Base-by-base conservation (phyloP, 1,140 invertebrate genomes). In the Scaptomyza pallida region DNA sequence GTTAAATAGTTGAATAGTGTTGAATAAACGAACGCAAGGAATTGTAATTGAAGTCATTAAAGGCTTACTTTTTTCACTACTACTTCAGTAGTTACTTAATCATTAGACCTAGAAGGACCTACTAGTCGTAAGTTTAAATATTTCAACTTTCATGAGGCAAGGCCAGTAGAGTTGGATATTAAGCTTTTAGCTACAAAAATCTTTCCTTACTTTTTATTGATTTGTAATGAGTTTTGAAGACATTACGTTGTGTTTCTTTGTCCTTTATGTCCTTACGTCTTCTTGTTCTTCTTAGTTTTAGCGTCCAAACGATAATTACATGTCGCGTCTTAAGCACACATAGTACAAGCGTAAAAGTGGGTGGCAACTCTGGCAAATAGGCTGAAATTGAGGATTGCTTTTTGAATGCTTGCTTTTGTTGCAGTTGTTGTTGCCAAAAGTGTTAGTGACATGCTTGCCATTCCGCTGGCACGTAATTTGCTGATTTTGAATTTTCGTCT, bases 401-500 rank as follows among this genome's bases (percentile, higher is more conserved):
- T 15, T 16, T 26, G 47, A n/a, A n/a, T n/a, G n/a, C n/a, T n/a
- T 9, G 17, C 23, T 51, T 52, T 47, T 13, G 48, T 17, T 67
- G 54, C 21, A 16, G 43, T 48, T 65, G 44, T 48, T 65, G 44
- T 26, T 26, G 56, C 62, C 54, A 60, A n/a, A n/a, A 85, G 80
- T 85, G 80, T 85, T 85, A 86, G 80, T 85, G 86, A 86, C 80
- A 86, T 86, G 82, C 50, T 51, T 62, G 61, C 62, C 62, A 75
- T 75, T 67, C 69, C 56, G 51, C 72, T 83, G 74, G 77, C 81
- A 85, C 81, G 81, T 85, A 85, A 85, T 86, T 85, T 85, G 81
- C 81, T 85, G 81, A 85, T 85, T 85, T 85, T 86, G 69, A 85
- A 85, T 80, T 85, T 75, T 86, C 26, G 81, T 75, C 76, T 67